Base-by-base conservation (phyloP, 2,797 vertebrate genomes). In the Lacerta bilineata region DNA sequence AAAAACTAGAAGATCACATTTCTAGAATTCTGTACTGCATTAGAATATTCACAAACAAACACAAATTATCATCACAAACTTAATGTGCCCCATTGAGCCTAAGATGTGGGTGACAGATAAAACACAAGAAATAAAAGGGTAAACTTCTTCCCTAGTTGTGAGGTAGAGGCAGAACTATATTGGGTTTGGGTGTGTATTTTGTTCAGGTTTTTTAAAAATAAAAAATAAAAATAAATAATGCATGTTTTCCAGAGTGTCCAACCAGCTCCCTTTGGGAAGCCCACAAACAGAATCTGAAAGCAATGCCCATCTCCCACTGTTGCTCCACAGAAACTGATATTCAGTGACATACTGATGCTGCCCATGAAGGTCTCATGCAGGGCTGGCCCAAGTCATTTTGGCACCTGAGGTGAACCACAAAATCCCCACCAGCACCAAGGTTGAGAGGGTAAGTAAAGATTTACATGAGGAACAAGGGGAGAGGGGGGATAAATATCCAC, bases 11-110 rank as follows among this genome's bases (percentile, higher is more conserved):
- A 55, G 11, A 55, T 55, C 50, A 55, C 50, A 55, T 64, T 2
- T 64, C 20, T 64, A 64, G 20, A 64, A 64, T 64, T 64, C 20
- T 64, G 6, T 64, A 23, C 61, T 64, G 61, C 61, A 64, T 23
- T 64, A 64, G 17, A 64, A 5, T 18, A 91, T 92, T 75, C 92
- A 93, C 77, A 94, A 86, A 93, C 46, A 92, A 83, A 94, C 0
- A 0, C 64, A 39, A 89, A 92, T 90, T 86, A 91, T 72, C 3
- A 23, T n/a, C 68, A 83, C 85, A 61, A 93, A 72, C 89, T 89
- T 71, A 93, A 90, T 50, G 90, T 91, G 25, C 87, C 90, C 74
- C 75, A 80, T 46, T 78, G 36, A n/a, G 75, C 41, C 61, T 76
- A 46, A 77, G 27, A 77, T 29, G 76, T 29, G 43, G 2, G 11